Conservation (phyloP, 1,140 invertebrate genomes). For the Saxidomus purpurata region DNA sequence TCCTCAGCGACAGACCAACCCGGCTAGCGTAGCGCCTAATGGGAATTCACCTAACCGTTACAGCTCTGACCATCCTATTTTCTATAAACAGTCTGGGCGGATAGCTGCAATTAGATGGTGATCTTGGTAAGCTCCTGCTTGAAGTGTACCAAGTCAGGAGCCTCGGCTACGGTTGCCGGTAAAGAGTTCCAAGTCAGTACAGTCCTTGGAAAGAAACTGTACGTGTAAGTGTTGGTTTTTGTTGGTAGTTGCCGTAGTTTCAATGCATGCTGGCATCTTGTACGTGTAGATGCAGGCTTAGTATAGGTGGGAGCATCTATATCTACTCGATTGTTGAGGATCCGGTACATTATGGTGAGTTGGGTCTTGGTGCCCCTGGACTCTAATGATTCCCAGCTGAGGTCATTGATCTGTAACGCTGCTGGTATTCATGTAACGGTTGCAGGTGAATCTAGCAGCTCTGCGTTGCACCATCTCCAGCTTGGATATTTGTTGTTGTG, state of each 20-base stretch:
- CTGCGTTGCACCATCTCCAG: conserved; percentile 51
- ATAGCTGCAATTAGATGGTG: background rate
- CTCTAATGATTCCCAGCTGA: conserved; percentile 22
- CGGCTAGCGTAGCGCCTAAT: background rate
- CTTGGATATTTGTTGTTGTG: background rate
- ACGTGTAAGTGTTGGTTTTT: background rate
- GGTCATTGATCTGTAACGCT: conserved; percentile 5
- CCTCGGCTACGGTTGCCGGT: background rate
- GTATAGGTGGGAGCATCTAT: background rate
- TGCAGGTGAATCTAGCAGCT: conserved; percentile 6
- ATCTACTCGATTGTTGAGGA: background rate
- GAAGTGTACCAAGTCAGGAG: background rate
- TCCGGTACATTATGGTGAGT: conserved; percentile 7
- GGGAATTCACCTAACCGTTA: background rate
- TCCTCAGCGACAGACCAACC: background rate
- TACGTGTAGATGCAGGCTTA: background rate
- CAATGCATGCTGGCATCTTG: background rate
- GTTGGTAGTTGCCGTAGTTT: background rate
- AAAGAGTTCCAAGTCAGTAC: background rate
- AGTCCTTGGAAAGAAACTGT: background rate
- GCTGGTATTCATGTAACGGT: conserved; percentile 24
- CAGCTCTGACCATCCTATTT: background rate
- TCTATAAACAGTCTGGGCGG: background rate
- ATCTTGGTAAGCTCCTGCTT: background rate
- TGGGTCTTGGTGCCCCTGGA: background rate